Evolutionary conservation across 2,797 vertebrate species (phyloP).

Genomic region (Sebastes steindachneri): DNA sequence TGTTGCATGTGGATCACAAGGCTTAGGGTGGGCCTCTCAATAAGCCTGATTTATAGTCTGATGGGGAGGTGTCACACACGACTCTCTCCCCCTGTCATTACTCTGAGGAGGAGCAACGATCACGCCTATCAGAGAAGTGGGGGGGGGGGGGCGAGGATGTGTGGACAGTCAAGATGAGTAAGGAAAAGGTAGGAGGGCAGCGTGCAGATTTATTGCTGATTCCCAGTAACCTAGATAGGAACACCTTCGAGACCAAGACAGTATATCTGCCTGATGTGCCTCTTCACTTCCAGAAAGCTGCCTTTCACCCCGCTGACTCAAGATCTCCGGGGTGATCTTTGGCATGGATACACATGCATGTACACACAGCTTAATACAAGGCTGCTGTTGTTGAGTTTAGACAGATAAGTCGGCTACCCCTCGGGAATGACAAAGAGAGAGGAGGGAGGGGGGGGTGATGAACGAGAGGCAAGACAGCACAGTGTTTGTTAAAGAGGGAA

Average conservation of each 20-base stretch:
- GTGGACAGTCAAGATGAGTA: slow-evolving; percentile 27
- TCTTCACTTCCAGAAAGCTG: slow-evolving; percentile 14
- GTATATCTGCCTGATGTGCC: slow-evolving; percentile 44
- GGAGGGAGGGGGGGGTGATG: not conserved
- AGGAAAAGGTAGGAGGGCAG: slow-evolving; percentile 18
- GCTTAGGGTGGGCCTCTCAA: slow-evolving; percentile 53
- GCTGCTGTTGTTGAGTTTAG: slow-evolving; percentile 55
- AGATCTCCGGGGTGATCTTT: slow-evolving; percentile 58
- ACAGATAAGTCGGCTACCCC: slow-evolving; percentile 45
- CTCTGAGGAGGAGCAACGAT: slow-evolving; percentile 47
- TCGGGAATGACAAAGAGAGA: slow-evolving; percentile 28
- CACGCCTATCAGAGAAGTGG: slow-evolving; percentile 23
- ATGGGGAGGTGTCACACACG: slow-evolving; percentile 56
- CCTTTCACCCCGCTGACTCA: slow-evolving; percentile 16
- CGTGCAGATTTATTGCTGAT: slow-evolving; percentile 61
- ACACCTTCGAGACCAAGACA: slow-evolving; percentile 38
- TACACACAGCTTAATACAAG: slow-evolving; percentile 36
- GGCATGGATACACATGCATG: slow-evolving; percentile 40
- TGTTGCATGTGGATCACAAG: slow-evolving; percentile 41
- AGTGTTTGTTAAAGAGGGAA: slow-evolving; percentile 48
- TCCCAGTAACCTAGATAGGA: slow-evolving; percentile 47
- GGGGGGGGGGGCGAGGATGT: not conserved
- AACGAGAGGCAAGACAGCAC: slow-evolving; percentile 7
- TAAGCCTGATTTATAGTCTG: slow-evolving; percentile 65
- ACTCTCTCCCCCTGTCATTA: slow-evolving; percentile 74